Evolutionary conservation across 2,888 invertebrate genomes (phyloP).

Genomic region (Saturnia pavonia): DNA sequence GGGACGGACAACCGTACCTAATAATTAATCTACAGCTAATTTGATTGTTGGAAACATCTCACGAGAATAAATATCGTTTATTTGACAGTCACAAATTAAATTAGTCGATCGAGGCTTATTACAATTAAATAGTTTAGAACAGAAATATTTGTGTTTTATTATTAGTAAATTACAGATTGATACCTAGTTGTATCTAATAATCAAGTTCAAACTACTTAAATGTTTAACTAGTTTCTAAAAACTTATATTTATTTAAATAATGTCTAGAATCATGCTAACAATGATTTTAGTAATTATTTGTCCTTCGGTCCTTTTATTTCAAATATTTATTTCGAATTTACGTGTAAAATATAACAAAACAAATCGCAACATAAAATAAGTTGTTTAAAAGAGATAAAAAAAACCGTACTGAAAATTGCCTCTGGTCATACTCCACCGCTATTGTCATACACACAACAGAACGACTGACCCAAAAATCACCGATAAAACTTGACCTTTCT

Average conservation of each 20-base stretch:
- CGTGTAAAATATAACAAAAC: no score
- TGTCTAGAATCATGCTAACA: no score
- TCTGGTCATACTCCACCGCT: background rate
- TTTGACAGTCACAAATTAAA: background rate
- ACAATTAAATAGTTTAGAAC: background rate
- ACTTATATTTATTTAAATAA: no score
- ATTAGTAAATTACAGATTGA: no score
- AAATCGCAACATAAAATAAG: no score
- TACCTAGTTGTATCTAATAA: no score
- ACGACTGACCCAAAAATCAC: conserved; percentile 43
- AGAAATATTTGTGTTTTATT: no score
- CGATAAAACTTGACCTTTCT: conserved; percentile 37
- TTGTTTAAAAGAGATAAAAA: no score
- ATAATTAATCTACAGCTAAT: background rate
- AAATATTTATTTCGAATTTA: no score
- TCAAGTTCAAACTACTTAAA: background rate
- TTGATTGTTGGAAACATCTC: background rate
- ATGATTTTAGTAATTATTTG: no score
- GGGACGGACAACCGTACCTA: background rate
- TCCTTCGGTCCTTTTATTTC: no score
- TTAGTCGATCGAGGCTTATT: background rate
- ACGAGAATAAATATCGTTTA: background rate
- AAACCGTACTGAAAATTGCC: conserved; percentile 8
- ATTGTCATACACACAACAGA: conserved; percentile 34
- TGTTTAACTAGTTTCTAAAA: no score